Base-by-base conservation (phyloP, 2,888 invertebrate genomes). In the Lasioglossum pauxillum region DNA sequence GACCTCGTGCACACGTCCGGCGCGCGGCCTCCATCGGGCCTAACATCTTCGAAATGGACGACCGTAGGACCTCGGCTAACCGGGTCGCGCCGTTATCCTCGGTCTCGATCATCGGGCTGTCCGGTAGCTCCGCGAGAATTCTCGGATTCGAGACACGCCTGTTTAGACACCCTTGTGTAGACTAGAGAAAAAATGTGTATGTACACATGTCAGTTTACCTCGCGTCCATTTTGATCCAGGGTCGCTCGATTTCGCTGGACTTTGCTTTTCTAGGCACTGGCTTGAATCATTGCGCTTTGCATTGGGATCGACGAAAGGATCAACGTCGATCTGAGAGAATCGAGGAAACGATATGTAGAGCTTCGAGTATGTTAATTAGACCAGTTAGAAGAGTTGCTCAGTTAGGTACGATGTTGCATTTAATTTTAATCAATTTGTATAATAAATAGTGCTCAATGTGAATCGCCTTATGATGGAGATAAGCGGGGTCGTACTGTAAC, bases 51-150 rank as follows among this genome's bases (percentile, higher is more conserved):
- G 3, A 64, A 64, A 64, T 31, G 35, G 19, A 64, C 31, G 64
- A 35, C 31, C 64, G 31, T 64, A 64, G 31, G n/a, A n/a, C n/a
- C n/a, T 31, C 64, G 19, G 31, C 19, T 31, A 64, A 64, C 31
- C 64, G 31, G 64, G 64, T 64, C 64, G 64, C 64, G 64, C 64
- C 16, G 64, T 64, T 64, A 64, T 64, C 31, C 64, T 27, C 7
- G 64, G 16, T 64, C 64, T 31, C 64, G 16, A 64, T 64, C 64
- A 7, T 16, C 14, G 16, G 27, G 31, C 0, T 64, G 31, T 31
- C 31, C 0, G 2, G 0, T 1, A 7, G 31, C 12, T 31, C 8
- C 3, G 8, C 23, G 10, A 12, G 31, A 64, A 31, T 16, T 31
- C 16, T 64, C 16, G 16, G 16, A 31, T 7, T n/a, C 64, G 27